Conservation (phyloP, 92 coral and sea anemone genomes). For the Epizoanthus fatuus region DNA sequence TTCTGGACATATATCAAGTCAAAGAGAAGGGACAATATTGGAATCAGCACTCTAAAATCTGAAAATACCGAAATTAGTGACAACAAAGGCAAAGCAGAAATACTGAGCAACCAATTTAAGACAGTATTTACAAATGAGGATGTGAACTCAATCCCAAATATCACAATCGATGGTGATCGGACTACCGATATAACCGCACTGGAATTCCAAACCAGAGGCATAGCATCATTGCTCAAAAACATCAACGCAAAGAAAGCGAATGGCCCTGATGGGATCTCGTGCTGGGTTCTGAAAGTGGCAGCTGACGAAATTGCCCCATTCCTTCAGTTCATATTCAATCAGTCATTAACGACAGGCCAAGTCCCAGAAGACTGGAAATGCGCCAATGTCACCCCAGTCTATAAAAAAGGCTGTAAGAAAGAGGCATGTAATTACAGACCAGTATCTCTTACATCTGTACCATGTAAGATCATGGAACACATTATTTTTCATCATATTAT, state of each 20-base stretch:
- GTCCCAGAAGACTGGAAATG: constrained; percentile 54
- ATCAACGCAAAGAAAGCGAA: constrained; percentile 56
- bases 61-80: constrained; percentile 4
- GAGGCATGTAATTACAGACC: constrained; percentile 51
- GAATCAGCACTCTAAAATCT: too few species aligned
- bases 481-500: constrained; percentile 50
- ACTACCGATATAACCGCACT: constrained; percentile 13
- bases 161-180: constrained; percentile 12
- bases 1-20: too few species aligned
- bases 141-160: constrained; percentile 14
- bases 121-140: constrained; percentile 7
- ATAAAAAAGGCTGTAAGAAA: constrained; percentile 56
- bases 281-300: constrained; percentile 49
- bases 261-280: constrained; percentile 52
- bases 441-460: constrained; percentile 61
- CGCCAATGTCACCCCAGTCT: constrained; percentile 43
- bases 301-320: constrained; percentile 65
- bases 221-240: constrained; percentile 40
- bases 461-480: constrained; percentile 66
- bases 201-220: constrained; percentile 33
- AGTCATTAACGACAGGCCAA: constrained; percentile 37
- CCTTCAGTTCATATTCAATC: constrained; percentile 50
- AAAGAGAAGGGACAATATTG: too few species aligned
- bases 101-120: constrained; percentile 6
- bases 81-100: neutral